These are phyloP conservation scores for Fundulus diaphanus DNA, from an alignment of 2,797 vertebrate genomes.

Conservation along the genomic window DNA sequence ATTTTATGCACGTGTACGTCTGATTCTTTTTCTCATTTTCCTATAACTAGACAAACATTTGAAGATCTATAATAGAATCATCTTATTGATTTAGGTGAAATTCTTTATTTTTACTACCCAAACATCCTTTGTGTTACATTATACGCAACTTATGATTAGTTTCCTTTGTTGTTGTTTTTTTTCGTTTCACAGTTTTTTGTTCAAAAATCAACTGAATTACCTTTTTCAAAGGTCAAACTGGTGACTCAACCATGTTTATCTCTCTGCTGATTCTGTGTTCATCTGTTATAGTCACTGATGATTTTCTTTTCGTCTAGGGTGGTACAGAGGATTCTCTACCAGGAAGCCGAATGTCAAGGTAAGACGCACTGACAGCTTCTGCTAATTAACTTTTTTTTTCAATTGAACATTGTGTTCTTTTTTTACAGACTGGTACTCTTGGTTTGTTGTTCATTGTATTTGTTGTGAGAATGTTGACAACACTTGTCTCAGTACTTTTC, in stretches of 20 bases:
- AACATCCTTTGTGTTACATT: neutral
- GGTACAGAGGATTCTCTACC: constrained; percentile 83
- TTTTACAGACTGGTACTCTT: neutral
- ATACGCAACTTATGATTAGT: neutral
- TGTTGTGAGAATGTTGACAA: neutral
- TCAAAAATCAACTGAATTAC: neutral
- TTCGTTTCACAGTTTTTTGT: neutral
- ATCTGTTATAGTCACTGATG: constrained; percentile 17
- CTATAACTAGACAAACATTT: neutral
- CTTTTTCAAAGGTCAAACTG: neutral
- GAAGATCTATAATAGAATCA: neutral
- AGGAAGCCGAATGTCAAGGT: constrained; percentile 82
- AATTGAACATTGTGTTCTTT: neutral
- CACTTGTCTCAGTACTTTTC: neutral
- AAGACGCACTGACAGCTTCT: constrained; percentile 20
- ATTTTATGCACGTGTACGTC: neutral
- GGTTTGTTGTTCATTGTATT: neutral
- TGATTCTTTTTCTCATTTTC: neutral
- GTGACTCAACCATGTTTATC: constrained; percentile 15
- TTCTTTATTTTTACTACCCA: neutral
- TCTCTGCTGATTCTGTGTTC: constrained; percentile 1
- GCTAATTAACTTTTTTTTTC: neutral
- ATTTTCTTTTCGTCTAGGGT: constrained; percentile 70
- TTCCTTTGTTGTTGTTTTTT: neutral
- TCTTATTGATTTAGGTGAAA: neutral